Evolutionary conservation across 2,797 vertebrate species (phyloP).

Genomic region (Amblyopsis hoosieri): DNA sequence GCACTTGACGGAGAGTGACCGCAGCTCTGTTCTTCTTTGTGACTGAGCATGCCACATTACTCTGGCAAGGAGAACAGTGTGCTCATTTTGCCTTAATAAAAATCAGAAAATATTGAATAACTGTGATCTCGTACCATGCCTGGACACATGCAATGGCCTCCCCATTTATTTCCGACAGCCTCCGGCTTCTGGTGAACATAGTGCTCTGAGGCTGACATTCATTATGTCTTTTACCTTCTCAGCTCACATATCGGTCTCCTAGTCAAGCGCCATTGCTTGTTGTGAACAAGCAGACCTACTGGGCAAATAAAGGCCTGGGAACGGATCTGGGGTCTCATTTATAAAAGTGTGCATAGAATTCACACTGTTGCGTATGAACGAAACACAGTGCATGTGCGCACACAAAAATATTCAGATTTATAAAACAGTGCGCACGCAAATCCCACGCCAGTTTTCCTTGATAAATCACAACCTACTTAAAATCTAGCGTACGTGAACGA

Average conservation of each 20-base stretch:
- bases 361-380: too few relatives aligned
- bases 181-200: constrained; percentile 43
- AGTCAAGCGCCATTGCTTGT: constrained; percentile 18
- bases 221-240: constrained; percentile 35
- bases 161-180: constrained; percentile 40
- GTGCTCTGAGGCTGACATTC: constrained; percentile 31
- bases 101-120: constrained; percentile 35
- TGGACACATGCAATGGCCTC: constrained; percentile 43
- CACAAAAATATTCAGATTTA: too few relatives aligned
- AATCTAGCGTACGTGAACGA: too few relatives aligned
- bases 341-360: too few relatives aligned
- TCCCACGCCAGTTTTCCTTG: too few relatives aligned
- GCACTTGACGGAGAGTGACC: constrained; percentile 30
- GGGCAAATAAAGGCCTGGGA: background rate
- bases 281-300: constrained; percentile 4
- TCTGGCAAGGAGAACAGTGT: constrained; percentile 25
- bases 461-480: too few relatives aligned
- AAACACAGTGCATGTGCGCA: too few relatives aligned
- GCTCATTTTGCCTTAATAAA: constrained; percentile 39
- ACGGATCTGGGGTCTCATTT: too few relatives aligned
- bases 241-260: constrained; percentile 6
- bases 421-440: too few relatives aligned
- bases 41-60: constrained; percentile 33
- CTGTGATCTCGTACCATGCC: constrained; percentile 37
- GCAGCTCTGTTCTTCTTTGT: constrained; percentile 30